These are phyloP conservation scores for Gryllus bimaculatus DNA, from an alignment of 1,140 invertebrate species.

Conservation along the genomic window DNA sequence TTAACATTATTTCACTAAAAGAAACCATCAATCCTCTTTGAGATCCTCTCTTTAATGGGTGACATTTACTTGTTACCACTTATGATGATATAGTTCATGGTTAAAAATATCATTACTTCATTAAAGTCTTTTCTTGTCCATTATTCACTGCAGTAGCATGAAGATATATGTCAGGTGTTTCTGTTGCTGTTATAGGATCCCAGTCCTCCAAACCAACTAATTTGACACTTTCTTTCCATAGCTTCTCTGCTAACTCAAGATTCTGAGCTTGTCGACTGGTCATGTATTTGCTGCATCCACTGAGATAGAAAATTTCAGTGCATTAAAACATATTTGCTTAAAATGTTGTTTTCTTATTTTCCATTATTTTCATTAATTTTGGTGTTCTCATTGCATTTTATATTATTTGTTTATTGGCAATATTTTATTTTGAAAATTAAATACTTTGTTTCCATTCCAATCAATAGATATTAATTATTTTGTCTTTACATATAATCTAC, in stretches of 20 bases:
- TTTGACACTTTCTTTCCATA: slow-evolving; percentile 39
- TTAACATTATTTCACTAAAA: too few relatives aligned
- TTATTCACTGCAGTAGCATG: neutral
- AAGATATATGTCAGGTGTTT: neutral
- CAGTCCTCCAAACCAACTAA: slow-evolving; percentile 24
- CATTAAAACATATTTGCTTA: neutral
- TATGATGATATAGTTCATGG: too few relatives aligned
- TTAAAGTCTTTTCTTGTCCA: too few relatives aligned
- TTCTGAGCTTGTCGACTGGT: slow-evolving; percentile 40
- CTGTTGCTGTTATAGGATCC: slow-evolving; percentile 15
- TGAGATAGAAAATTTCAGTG: slow-evolving; percentile 26
- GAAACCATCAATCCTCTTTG: too few relatives aligned
- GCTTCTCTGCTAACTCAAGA: slow-evolving; percentile 39
- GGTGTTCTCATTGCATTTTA: too few relatives aligned
- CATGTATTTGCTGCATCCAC: slow-evolving; percentile 44
- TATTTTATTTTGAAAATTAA: neutral
- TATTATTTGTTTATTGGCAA: too few relatives aligned
- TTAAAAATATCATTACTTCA: too few relatives aligned
- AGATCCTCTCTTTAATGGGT: too few relatives aligned
- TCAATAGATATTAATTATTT: neutral
- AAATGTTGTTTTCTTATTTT: neutral
- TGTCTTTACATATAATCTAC: too few relatives aligned
- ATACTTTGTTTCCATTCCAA: neutral
- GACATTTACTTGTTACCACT: too few relatives aligned
- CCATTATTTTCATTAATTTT: too few relatives aligned